Evolutionary conservation across 2,888 invertebrate genomes (phyloP), one percentile per base, ranked within the genome.

Genomic region (Dolomedes plantarius): DNA sequence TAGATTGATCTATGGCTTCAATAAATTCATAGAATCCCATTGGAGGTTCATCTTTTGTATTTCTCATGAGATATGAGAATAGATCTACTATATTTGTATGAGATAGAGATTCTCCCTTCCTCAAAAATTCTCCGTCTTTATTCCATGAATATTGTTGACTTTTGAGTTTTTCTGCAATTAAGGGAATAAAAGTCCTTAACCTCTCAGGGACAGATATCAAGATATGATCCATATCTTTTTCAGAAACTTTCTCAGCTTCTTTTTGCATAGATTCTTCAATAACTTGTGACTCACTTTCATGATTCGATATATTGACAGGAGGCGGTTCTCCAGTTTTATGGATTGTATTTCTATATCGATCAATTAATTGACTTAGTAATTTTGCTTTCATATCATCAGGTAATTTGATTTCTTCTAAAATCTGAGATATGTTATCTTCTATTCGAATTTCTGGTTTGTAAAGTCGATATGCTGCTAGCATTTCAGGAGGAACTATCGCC

Each of bases 351-450:
- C 7, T 65, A 65, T 65, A 65, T 1, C 65, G 13, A 6, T n/a
- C 16, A 1, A 29, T 13, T 6, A 65, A 16, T 9, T 65, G n/a
- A 29, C 31, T n/a, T 16, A 65, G n/a, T 9, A 65, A 19, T 31
- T 31, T 29, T 9, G 6, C 28, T 65, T 65, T 65, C 65, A 29
- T 65, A 29, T 65, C 65, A 29, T 65, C 65, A 3, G 65, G 28
- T 29, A 65, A 65, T 1, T 65, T 65, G 3, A 2, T 6, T 65
- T 31, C 1, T 13, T 65, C 65, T 31, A 65, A 65, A 9, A 65
- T 1, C 3, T 19, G 5, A 3, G n/a, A 3, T 23, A 23, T 56
- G 1, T 23, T 6, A n/a, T 56, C 23, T 23, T 65, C 29, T 19
- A 65, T 3, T 31, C 31, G 1, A 16, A 16, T 31, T 65, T 65